Conservation (phyloP, 2,797 vertebrate genomes). For the Acestrorhynchus altus region DNA sequence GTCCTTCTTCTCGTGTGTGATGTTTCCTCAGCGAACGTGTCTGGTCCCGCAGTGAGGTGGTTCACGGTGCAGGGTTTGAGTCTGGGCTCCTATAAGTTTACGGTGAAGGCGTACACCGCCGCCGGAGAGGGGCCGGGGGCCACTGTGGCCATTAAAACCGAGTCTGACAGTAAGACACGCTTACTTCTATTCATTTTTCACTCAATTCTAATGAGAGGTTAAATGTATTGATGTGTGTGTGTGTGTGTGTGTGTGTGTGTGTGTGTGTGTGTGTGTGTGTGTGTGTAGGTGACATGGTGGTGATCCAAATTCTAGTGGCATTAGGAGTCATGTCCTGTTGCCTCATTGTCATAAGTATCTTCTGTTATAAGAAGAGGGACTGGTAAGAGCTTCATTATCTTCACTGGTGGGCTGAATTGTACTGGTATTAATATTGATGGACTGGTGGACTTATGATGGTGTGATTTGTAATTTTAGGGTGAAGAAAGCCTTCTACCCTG, state of each 20-base stretch:
- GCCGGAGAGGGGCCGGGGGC: conserved; percentile 74
- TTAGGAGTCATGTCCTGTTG: conserved; percentile 81
- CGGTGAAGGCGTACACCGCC: conserved; percentile 76
- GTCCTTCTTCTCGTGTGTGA: background rate
- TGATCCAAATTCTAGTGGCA: conserved; percentile 88
- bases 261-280: conserved; percentile 26
- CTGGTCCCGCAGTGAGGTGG: conserved; percentile 58
- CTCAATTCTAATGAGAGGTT: too few relatives aligned
- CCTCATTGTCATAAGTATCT: conserved; percentile 79
- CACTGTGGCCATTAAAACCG: conserved; percentile 67
- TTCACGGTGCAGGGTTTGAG: conserved; percentile 66
- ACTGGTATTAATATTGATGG: too few relatives aligned
- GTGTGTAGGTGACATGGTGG: conserved; percentile 80
- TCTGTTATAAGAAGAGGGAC: conserved; percentile 93
- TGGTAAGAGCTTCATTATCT: conserved; percentile 76
- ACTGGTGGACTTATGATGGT: background rate
- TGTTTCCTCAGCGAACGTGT: conserved; percentile 67
- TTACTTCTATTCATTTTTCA: background rate
- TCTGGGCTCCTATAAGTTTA: conserved; percentile 73
- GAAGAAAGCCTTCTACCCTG: conserved; percentile 94
- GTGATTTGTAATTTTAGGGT: conserved; percentile 81
- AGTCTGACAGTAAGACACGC: conserved; percentile 65
- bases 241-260: too few relatives aligned
- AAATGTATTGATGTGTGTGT: too few relatives aligned
- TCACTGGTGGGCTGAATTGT: too few relatives aligned